These are phyloP conservation scores for Acronicta aceris DNA, from an alignment of 2,888 invertebrate species.

Conservation along the genomic window DNA sequence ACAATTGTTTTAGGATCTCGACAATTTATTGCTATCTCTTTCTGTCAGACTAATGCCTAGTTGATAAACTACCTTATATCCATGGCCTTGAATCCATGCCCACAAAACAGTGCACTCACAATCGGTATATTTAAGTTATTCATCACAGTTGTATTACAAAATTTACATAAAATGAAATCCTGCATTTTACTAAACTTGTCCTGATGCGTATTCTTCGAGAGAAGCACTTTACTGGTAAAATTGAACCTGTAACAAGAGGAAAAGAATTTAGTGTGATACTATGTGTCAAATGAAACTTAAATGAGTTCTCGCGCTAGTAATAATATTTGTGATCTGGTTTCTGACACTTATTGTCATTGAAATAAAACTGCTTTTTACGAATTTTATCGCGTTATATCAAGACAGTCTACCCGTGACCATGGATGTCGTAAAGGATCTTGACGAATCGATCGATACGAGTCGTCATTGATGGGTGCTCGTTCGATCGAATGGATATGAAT, in stretches of 20 bases:
- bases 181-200: slow-evolving; percentile 48
- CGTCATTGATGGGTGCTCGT: no score
- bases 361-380: no score
- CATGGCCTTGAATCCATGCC: slow-evolving; percentile 33
- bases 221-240: slow-evolving; percentile 60
- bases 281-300: background rate
- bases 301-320: no score
- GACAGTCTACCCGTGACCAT: no score
- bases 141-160: slow-evolving; percentile 65
- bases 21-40: background rate
- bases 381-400: no score
- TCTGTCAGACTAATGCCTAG: background rate
- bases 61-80: slow-evolving; percentile 7
- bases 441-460: no score
- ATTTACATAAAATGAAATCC: slow-evolving; percentile 53
- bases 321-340: no score
- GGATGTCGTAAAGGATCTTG: no score
- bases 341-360: no score
- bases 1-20: background rate
- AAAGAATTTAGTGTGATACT: background rate
- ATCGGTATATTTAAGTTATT: slow-evolving; percentile 37
- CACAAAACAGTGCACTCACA: slow-evolving; percentile 23
- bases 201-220: slow-evolving; percentile 50
- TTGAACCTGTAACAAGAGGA: slow-evolving; percentile 54
- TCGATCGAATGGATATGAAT: no score